These are phyloP conservation scores for Spodoptera picta DNA, from an alignment of 2,888 invertebrate species.

Conservation along the genomic window DNA sequence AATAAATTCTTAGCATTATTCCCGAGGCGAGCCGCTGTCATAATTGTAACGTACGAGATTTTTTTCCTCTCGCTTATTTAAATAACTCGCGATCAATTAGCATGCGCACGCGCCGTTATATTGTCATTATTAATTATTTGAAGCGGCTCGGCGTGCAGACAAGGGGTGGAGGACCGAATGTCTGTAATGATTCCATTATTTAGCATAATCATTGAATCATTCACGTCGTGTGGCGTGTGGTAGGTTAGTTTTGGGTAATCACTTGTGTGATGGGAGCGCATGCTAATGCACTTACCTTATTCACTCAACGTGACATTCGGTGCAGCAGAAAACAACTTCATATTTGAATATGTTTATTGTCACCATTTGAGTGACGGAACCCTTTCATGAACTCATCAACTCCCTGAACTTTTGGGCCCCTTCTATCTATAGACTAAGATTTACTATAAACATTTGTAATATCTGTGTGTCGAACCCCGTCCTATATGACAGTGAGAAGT, in stretches of 20 bases:
- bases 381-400: too few species aligned
- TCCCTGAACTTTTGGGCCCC: too few species aligned
- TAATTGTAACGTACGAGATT: conserved; percentile 81
- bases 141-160: conserved; percentile 28
- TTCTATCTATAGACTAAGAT: too few species aligned
- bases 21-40: conserved; percentile 72
- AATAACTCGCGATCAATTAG: conserved; percentile 65
- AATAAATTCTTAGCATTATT: conserved; percentile 83
- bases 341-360: too few species aligned
- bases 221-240: conserved; percentile 68
- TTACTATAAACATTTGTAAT: too few species aligned
- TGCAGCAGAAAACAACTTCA: too few species aligned
- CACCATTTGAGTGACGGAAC: too few species aligned
- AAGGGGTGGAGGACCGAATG: conserved; percentile 55
- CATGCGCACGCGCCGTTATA: conserved; percentile 64
- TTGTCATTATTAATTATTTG: conserved; percentile 55
- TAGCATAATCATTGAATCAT: conserved; percentile 72
- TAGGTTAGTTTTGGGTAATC: conserved; percentile 69
- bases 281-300: conserved; percentile 24
- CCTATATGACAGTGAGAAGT: too few species aligned
- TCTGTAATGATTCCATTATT: conserved; percentile 64
- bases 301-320: background rate
- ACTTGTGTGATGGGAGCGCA: conserved; percentile 54
- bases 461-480: too few species aligned
- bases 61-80: conserved; percentile 70